Base-by-base conservation (phyloP, 2,113 vertebrate species). In the Ceyx melanurus region DNA sequence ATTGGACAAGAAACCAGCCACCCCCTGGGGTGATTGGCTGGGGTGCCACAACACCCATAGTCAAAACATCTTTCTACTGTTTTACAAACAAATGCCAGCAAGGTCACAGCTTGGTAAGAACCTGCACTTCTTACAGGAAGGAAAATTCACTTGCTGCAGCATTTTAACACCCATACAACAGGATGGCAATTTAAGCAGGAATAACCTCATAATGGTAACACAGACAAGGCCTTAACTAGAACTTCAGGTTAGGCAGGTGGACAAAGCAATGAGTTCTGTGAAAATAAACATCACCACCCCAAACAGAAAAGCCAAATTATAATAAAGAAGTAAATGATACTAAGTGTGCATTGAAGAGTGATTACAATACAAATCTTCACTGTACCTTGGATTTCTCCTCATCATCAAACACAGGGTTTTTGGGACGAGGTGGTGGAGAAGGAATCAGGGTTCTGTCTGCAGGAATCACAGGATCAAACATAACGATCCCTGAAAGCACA, bases 351-450 rank as follows among this genome's bases (percentile, higher is more conserved):
- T 2, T 37, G 33, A 29, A 61, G 26, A 45, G 17, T 17, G 68
- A 66, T 75, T 77, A 45, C 3, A 15, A 21, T 13, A 31, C 43
- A 50, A 31, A n/a, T 33, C 42, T 76, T 72, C 10, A 29, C 46
- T 84, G 48, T 94, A 99, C 99, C 98, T 98, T 99, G 94, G 98
- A 98, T 91, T 99, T 99, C 94, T 98, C 98, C 82, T 99, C 98
- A 89, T 99, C 99, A 77, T 99, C 99, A 98, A 99, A 99, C 64
- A 99, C 98, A 0, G 99, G 98, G 95, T 99, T 99, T 96, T 98
- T 99, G 89, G 98, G 98, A 48, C 98, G 98, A 45, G 98, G 95
- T 0, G 98, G 98, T 12, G 98, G 98, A 40, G 98, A 98, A 9
- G 98, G 98, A 82, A 98, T 97, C 33, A 99, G 95, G 4, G 98